Evolutionary conservation across 2,113 vertebrate species (phyloP), one percentile per base, ranked within the genome.

Genomic region (Hyla sarda): DNA sequence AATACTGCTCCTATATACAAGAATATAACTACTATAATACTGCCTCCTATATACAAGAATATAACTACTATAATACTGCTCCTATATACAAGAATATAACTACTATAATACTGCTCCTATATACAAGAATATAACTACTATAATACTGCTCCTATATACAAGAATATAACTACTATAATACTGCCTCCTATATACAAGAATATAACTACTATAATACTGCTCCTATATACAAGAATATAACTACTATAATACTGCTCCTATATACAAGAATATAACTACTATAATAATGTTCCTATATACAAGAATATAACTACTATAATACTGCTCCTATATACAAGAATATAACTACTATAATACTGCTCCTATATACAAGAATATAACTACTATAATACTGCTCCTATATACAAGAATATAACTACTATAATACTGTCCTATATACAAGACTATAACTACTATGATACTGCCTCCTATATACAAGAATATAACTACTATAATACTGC

Each of bases 331-430:
- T 65, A 3, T 30, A 30, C 60, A 65, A 30, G 60, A 65, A 30
- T 65, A 65, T 65, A 65, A 65, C 60, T 65, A 65, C 60, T 30
- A 65, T 65, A 65, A 65, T 30, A 65, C 60, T 65, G 60, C 60
- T 10, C 28, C 60, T 65, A 65, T 65, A 11, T 65, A 65, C 60
- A 65, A 30, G 60, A 65, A 65, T 65, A 65, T 60, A 60, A 60
- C 58, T 60, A 60, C n/a, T 60, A 65, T 30, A 65, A 65, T 30
- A 65, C 62, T 65, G 62, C 62, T 0, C 62, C 62, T 65, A 65
- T 65, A 3, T 65, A 30, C 62, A 65, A 30, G 62, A 65, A 65
- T 30, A 30, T 65, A 30, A 65, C 62, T 65, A n/a, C n/a, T 58
- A 58, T 58, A 58, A 58, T 58, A 58, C 56, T 58, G 23, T 25